A percentile compares a stretch with the other conserved stretches of the same genome.
Evolutionary conservation across 2,888 invertebrate genomes (phyloP).

Genomic region (Papilio gigon): DNA sequence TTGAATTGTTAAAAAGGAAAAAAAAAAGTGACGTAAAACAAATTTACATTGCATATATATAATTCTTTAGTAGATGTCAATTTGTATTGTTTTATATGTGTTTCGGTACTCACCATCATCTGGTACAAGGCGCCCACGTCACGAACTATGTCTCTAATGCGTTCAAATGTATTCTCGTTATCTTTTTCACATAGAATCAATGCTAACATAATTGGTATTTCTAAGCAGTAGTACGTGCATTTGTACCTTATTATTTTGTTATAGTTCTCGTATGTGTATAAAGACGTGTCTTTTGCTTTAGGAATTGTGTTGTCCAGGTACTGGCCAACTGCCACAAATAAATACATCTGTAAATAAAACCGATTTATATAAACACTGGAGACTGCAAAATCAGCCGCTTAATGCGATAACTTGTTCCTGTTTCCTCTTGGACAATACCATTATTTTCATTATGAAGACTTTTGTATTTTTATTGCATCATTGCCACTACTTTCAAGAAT

Average conservation of each 20-base stretch:
- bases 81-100: not conserved
- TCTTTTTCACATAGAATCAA: slow-evolving; percentile 12
- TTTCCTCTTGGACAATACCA: too few relatives aligned
- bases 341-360: slow-evolving; percentile 15
- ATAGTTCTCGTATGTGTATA: slow-evolving; percentile 2
- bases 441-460: too few relatives aligned
- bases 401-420: too few relatives aligned
- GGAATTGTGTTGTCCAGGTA: slow-evolving; percentile 1
- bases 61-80: not conserved
- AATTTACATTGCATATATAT: not conserved
- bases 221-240: slow-evolving; percentile 2
- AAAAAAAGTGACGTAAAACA: not conserved
- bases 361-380: not conserved
- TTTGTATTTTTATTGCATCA: too few relatives aligned
- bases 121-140: slow-evolving; percentile 1
- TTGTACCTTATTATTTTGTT: slow-evolving; percentile 10
- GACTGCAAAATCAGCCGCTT: not conserved
- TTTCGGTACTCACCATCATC: not conserved
- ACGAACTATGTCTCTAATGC: not conserved
- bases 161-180: not conserved
- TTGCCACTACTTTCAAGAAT: too few relatives aligned
- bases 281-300: slow-evolving; percentile 1
- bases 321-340: slow-evolving; percentile 4
- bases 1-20: not conserved
- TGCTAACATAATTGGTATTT: slow-evolving; percentile 3